Base-by-base conservation (phyloP, 2,888 invertebrate genomes). In the Oscheius myriophilus region DNA sequence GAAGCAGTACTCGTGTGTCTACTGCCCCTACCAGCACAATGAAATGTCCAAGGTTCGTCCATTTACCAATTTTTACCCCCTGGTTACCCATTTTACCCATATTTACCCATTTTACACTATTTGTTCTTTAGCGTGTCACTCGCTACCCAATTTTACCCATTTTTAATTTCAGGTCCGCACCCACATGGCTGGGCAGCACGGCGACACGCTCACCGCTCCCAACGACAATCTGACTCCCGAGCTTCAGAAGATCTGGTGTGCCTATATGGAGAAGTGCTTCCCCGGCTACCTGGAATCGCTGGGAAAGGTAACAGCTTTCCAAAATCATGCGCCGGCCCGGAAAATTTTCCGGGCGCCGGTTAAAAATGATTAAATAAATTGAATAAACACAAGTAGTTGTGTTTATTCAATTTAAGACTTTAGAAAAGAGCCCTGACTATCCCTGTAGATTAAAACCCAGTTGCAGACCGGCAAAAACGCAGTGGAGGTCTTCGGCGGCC, bases 181-280 rank as follows among this genome's bases (percentile, higher is more conserved):
- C 42, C 82, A 82, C 68, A 82, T 82, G 82, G 66, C 73, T 42
- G 73, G 82, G 67, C 78, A 80, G 52, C 82, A 82, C 59, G 63
- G 71, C 42, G 82, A 82, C 64, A 69, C 68, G 21, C 67, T 70
- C 25, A 75, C 72, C 26, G 64, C 67, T 18, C 82, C 82, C 18
- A 70, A 76, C 23, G 82, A 82, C 55, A 71, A 71, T 45, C 52
- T 82, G 53, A 75, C 71, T 14, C 75, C 76, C 14, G 80, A 82
- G 66, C 75, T 82, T 76, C 82, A 82, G 64, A 51, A 58, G n/a
- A 71, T 75, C 43, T 82, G 82, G 82, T 75, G 79, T 33, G 51
- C 72, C n/a, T 67, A 83, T n/a, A 82, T 82, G 80, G 71, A 80
- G 49, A 72, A 82, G 65, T 82, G 82, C 59, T 82, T 82, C 62